Conservation (phyloP, 2,888 invertebrate species). For the Phyllotreta cruciferae region DNA sequence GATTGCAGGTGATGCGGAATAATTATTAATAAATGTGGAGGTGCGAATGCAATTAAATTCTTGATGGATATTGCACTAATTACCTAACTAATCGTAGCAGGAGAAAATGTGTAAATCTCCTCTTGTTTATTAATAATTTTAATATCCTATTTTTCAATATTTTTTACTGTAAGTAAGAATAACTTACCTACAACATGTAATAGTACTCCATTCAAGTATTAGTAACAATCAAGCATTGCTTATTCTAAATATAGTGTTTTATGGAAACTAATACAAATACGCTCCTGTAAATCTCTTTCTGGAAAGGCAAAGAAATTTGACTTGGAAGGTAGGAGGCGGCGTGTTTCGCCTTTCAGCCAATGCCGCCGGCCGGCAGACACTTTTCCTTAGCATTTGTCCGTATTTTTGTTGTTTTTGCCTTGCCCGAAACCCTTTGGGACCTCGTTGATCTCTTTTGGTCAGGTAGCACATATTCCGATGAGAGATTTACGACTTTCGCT, state of each 20-base stretch:
- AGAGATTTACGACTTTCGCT: slow-evolving; percentile 18
- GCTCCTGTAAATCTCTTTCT: slow-evolving; percentile 39
- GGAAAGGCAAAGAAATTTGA: slow-evolving; percentile 45
- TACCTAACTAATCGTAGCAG: too few species aligned
- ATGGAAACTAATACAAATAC: slow-evolving; percentile 23
- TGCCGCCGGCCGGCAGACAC: slow-evolving; percentile 41
- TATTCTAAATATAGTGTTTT: not conserved
- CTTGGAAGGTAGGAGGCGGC: slow-evolving; percentile 46
- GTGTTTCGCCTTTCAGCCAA: slow-evolving; percentile 46
- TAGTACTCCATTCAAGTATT: too few species aligned
- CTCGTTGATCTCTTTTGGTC: slow-evolving; percentile 13
- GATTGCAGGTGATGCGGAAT: too few species aligned
- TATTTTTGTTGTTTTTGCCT: slow-evolving; percentile 34
- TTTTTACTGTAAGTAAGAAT: too few species aligned
- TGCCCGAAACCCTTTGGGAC: slow-evolving; percentile 25
- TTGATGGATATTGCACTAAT: too few species aligned
- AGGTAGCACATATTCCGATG: slow-evolving; percentile 22
- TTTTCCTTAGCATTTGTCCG: slow-evolving; percentile 34
- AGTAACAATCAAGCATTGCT: too few species aligned
- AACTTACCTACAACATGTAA: too few species aligned
- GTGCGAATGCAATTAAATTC: too few species aligned
- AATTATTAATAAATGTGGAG: too few species aligned
- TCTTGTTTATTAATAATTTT: too few species aligned
- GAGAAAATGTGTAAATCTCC: too few species aligned
- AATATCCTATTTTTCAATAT: too few species aligned